A percentile compares a stretch with the other conserved stretches of the same genome.
Evolutionary conservation across 2,797 vertebrate species (phyloP).

Genomic region (Labroides dimidiatus): DNA sequence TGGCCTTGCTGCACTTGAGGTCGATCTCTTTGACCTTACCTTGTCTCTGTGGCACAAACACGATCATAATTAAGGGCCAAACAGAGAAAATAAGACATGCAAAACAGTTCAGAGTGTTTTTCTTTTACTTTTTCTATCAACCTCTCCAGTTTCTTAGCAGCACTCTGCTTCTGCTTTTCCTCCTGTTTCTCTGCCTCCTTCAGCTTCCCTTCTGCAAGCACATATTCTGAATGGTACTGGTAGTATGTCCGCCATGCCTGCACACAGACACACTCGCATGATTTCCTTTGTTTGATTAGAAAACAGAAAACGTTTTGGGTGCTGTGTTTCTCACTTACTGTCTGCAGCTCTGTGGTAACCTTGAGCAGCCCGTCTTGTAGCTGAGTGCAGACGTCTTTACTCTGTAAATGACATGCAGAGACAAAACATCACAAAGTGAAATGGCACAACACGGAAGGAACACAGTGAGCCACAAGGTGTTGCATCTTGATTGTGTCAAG

Average conservation of each 20-base stretch:
- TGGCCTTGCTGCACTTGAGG: constrained; percentile 89
- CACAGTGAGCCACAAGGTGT: not conserved
- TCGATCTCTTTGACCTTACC: constrained; percentile 87
- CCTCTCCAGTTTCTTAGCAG: constrained; percentile 87
- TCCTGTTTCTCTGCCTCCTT: constrained; percentile 90
- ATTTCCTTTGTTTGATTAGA: constrained; percentile 7
- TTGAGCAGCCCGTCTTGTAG: constrained; percentile 90
- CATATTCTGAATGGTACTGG: constrained; percentile 84
- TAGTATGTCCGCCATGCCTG: constrained; percentile 90
- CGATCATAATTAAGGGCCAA: not conserved
- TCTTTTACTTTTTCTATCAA: constrained; percentile 89
- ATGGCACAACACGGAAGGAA: constrained; percentile 10
- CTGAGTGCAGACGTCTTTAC: constrained; percentile 88
- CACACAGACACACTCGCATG: constrained; percentile 24
- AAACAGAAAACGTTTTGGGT: constrained; percentile 17
- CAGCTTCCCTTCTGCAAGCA: constrained; percentile 88
- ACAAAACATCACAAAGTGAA: constrained; percentile 41
- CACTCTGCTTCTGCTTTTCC: constrained; percentile 86
- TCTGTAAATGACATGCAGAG: constrained; percentile 74
- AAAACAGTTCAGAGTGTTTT: not conserved
- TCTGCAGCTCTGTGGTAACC: constrained; percentile 87
- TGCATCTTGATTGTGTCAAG: not conserved
- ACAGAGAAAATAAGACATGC: not conserved
- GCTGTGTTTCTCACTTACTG: constrained; percentile 71
- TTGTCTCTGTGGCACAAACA: constrained; percentile 83